phyloP scores from a whole-genome alignment of 2,113 vertebrate species.

The Bos indicus region DNA sequence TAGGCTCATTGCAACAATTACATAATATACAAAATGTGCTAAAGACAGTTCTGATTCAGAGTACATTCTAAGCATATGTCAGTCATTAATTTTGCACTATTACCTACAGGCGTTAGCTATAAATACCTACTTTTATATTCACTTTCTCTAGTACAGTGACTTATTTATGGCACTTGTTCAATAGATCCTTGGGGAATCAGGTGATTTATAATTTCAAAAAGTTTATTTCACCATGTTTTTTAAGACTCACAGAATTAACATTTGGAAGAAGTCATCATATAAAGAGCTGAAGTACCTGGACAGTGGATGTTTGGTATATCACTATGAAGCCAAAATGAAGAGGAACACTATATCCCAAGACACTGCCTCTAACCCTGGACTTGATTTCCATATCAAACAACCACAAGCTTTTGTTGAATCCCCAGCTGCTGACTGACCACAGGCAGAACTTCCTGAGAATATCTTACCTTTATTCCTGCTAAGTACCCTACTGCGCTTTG shows the following conservation, averaged over 20 bases:
- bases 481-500: neutral
- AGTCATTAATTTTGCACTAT: neutral
- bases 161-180: neutral
- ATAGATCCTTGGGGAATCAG: neutral
- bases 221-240: neutral
- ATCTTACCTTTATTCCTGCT: neutral
- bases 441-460: neutral
- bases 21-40: neutral
- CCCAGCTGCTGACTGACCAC: neutral
- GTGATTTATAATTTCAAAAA: neutral
- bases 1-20: neutral
- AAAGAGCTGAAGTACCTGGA: neutral
- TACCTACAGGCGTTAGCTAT: neutral
- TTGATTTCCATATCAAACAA: neutral
- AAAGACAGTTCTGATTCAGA: neutral
- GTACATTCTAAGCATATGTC: neutral
- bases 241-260: neutral
- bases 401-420: neutral
- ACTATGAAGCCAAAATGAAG: neutral
- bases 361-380: neutral
- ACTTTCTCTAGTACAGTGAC: neutral
- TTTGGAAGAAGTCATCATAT: neutral
- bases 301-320: neutral
- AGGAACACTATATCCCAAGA: neutral
- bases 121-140: neutral